Percentiles rank a stretch among this genome's conserved stretches.
Conservation (phyloP, 2,888 invertebrate species). For the Drosophila monieri region DNA sequence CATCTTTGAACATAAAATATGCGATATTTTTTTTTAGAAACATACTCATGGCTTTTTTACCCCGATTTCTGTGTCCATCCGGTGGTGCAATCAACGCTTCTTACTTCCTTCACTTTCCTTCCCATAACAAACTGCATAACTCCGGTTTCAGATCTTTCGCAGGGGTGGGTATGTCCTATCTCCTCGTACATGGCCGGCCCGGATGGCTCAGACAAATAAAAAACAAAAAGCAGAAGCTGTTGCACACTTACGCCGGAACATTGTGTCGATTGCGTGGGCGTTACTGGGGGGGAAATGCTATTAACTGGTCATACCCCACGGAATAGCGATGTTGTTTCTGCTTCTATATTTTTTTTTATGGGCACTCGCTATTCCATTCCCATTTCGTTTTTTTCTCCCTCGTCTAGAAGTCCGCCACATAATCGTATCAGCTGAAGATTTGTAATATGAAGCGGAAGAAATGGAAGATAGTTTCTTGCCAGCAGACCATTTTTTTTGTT, state of each 20-base stretch:
- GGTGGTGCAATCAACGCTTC: conserved; percentile 38
- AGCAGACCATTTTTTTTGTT: conserved; percentile 9
- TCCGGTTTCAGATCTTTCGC: conserved; percentile 6
- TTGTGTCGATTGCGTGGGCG: conserved; percentile 69
- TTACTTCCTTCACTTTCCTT: conserved; percentile 23
- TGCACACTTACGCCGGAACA: conserved; percentile 31
- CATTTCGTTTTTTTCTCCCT: conserved; percentile 13
- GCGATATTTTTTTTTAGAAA: neutral
- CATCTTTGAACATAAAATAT: conserved; percentile 1
- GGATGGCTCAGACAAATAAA: conserved; percentile 8
- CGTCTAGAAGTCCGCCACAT: conserved; percentile 37
- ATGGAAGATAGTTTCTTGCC: conserved; percentile 35
- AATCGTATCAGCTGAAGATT: conserved; percentile 72
- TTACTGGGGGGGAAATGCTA: conserved; percentile 63
- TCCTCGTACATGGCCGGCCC: neutral
- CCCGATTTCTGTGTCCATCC: conserved; percentile 23
- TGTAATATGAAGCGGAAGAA: conserved; percentile 66
- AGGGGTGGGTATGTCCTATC: conserved; percentile 3
- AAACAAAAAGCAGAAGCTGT: conserved; percentile 34
- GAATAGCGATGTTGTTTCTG: conserved; percentile 41
- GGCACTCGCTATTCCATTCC: conserved; percentile 16
- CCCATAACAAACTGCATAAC: conserved; percentile 31
- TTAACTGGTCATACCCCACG: conserved; percentile 66
- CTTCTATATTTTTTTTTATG: conserved; percentile 36
- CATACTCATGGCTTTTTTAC: neutral